Conservation (phyloP, 2,113 vertebrate species). For the Limnothrissa miodon region DNA sequence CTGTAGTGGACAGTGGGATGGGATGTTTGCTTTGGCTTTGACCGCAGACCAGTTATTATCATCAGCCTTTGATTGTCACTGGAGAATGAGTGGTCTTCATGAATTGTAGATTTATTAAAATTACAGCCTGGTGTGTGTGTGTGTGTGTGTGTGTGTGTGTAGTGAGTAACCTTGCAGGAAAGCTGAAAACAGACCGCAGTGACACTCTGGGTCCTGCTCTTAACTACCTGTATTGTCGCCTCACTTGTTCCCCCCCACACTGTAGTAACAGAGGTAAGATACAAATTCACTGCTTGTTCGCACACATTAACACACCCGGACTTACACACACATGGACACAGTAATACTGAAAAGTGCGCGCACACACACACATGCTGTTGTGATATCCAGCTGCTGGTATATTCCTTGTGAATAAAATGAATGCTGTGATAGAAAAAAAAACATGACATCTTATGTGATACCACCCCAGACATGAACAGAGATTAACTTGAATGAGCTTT, state of each 20-base stretch:
- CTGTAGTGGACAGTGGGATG: not conserved
- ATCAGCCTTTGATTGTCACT: not conserved
- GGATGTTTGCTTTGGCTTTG: not conserved
- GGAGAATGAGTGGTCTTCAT: not conserved
- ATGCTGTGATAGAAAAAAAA: not conserved
- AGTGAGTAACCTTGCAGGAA: conserved; percentile 88
- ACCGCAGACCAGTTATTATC: not conserved
- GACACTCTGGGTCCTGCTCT: conserved; percentile 83
- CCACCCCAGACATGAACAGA: too few species aligned
- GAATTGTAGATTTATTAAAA: not conserved
- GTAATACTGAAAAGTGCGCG: not conserved
- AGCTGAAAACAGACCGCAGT: conserved; percentile 66
- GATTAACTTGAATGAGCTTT: too few species aligned
- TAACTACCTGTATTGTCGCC: conserved; percentile 86
- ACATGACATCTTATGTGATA: not conserved
- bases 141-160: conserved; percentile 34
- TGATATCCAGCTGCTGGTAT: not conserved
- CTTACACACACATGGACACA: not conserved
- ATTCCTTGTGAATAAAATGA: not conserved
- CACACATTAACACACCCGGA: conserved; percentile 37
- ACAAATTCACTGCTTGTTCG: not conserved
- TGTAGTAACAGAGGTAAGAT: conserved; percentile 83
- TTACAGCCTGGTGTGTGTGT: not conserved
- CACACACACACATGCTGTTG: not conserved
- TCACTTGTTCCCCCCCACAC: conserved; percentile 74